Conservation (phyloP, 2,113 vertebrate genomes). For the Argyrosomus japonicus region DNA sequence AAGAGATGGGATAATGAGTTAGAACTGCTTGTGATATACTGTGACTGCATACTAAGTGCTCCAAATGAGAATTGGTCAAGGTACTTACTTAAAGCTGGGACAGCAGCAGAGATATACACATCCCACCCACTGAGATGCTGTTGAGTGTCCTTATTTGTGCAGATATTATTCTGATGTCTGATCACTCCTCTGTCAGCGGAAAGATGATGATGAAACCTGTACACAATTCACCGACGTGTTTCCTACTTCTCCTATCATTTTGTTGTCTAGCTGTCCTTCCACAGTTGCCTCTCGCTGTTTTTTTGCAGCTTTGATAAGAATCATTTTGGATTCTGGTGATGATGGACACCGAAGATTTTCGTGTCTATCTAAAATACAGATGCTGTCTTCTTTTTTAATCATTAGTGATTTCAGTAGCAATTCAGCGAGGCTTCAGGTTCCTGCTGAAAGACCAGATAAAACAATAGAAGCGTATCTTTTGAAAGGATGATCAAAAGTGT, state of each 20-base stretch:
- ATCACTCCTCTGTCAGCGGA: neutral
- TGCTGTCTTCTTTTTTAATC: neutral
- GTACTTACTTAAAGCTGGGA: neutral
- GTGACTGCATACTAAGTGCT: conserved; percentile 1
- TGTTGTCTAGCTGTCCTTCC: neutral
- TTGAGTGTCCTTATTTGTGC: conserved; percentile 6
- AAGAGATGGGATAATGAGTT: conserved; percentile 13
- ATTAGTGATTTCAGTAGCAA: neutral
- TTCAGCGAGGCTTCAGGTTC: neutral
- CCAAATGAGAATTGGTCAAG: neutral
- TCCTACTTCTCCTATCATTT: no score
- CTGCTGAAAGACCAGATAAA: neutral
- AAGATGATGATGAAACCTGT: neutral
- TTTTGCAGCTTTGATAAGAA: neutral
- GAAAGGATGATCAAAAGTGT: conserved; percentile 4
- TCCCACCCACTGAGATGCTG: neutral
- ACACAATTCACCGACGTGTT: neutral
- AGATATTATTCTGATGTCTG: neutral
- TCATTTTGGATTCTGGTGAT: neutral
- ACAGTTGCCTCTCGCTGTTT: neutral
- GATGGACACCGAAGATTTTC: neutral
- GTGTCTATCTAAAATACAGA: neutral
- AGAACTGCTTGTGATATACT: conserved; percentile 14
- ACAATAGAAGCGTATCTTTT: neutral
- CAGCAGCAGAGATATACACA: neutral